Base-by-base conservation (phyloP, 2,113 vertebrate genomes). In the Megalops atlanticus region DNA sequence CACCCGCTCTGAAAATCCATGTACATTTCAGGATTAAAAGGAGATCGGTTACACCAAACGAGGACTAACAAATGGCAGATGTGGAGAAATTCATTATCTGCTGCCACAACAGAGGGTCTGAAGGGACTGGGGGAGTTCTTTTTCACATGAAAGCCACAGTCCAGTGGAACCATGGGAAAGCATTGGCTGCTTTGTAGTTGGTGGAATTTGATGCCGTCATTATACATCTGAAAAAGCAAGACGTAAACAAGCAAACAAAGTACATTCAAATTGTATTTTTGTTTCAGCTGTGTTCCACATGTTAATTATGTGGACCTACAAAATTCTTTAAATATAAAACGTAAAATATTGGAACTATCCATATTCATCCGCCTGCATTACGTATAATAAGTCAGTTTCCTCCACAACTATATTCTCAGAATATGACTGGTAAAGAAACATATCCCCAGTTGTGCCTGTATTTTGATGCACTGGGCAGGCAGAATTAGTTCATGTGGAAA, bases 61-160 rank as follows among this genome's bases (percentile, higher is more conserved):
- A 81, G 79, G 85, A 80, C 84, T 90, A 93, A 91, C 88, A 89
- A 91, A 91, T 88, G 86, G 85, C 92, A 92, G 88, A 92, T 92
- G 91, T 92, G 83, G 83, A 88, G 87, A 92, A 91, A 88, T 93
- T 86, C 83, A 90, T 92, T 89, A 91, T 89, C 85, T 82, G 85
- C 79, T 89, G 88, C 90, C 89, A 88, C 86, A 90, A 90, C 90
- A 89, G 85, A 87, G 70, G 81, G 86, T 82, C 82, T 76, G 82
- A 86, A 82, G 84, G 82, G 83, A 87, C 82, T 85, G 74, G 36
- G 79, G 88, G 83, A 89, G 12, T 74, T 72, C 1, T 40, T 87
- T 87, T 89, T 85, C 86, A 93, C 86, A 92, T 91, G 84, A 91
- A 91, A 89, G 88, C 76, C 2, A 40, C 86, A 76, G 89, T 89